phyloP scores from a whole-genome alignment of 2,113 vertebrate species.

The Apaloderma vittatum region DNA sequence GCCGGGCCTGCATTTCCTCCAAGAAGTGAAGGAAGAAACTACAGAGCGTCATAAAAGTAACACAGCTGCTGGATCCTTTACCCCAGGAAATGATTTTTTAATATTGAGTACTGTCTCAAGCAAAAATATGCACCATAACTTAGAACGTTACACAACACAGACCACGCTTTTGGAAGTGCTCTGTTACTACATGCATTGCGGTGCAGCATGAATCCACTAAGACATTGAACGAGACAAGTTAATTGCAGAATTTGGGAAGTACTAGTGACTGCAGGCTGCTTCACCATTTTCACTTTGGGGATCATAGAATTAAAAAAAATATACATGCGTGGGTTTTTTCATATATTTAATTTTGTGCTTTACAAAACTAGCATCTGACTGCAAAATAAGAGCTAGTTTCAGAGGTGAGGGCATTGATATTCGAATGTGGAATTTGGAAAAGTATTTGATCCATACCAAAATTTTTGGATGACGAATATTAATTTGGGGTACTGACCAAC shows the following conservation, averaged over 20 bases:
- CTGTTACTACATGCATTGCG: background rate
- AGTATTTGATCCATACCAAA: background rate
- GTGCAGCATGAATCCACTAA: background rate
- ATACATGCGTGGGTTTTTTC: background rate
- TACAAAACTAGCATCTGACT: background rate
- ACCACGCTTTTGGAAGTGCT: background rate
- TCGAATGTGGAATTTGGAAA: background rate
- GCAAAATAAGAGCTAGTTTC: background rate
- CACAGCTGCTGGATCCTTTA: background rate
- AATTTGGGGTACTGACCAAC: background rate
- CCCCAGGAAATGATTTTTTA: background rate
- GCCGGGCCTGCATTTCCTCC: background rate
- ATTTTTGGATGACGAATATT: background rate
- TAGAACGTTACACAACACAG: background rate
- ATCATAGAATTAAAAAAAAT: background rate
- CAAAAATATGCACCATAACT: background rate
- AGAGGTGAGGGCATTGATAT: background rate
- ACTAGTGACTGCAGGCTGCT: background rate
- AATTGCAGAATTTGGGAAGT: background rate
- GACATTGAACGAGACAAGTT: background rate
- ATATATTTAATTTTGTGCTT: background rate
- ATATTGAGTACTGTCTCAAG: background rate
- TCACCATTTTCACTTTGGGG: background rate
- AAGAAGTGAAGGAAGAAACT: background rate
- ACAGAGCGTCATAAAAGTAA: background rate